Percentiles rank a stretch among this genome's conserved stretches.
These are phyloP conservation scores for Bujurquina vittata DNA, from an alignment of 2,113 vertebrate genomes.

Conservation along the genomic window DNA sequence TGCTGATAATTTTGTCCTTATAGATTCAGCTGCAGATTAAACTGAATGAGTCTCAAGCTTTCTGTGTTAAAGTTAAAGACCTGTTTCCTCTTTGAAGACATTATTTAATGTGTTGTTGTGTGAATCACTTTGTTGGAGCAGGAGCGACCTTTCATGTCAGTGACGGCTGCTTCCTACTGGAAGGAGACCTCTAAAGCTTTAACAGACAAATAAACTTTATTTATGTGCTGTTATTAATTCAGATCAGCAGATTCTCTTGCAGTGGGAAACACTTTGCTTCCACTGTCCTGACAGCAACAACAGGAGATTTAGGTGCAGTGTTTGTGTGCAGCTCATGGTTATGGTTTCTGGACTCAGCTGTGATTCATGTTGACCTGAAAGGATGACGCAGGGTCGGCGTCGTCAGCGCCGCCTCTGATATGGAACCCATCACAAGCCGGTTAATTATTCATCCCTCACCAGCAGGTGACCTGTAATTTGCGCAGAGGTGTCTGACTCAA, in stretches of 20 bases:
- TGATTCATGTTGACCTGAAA: background rate
- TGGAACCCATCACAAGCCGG: background rate
- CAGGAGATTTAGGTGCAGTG: background rate
- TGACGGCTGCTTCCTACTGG: background rate
- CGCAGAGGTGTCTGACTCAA: background rate
- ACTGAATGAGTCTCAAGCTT: background rate
- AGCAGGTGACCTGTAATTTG: background rate
- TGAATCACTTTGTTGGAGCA: background rate
- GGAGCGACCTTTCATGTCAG: background rate
- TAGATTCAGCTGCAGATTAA: accelerated
- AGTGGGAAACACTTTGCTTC: background rate
- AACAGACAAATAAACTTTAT: background rate
- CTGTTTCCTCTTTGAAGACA: background rate
- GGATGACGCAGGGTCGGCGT: background rate
- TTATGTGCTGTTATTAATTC: background rate
- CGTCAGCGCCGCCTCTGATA: background rate
- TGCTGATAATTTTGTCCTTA: background rate
- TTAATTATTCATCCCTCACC: background rate
- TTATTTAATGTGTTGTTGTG: background rate
- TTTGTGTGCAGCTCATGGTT: background rate
- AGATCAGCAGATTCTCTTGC: background rate
- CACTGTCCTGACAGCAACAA: background rate
- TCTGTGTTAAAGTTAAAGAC: background rate
- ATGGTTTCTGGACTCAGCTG: background rate
- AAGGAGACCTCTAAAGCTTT: background rate